Evolutionary conservation across 2,113 vertebrate genomes (phyloP), one percentile per base, ranked within the genome.

Genomic region (Nematolebias whitei): DNA sequence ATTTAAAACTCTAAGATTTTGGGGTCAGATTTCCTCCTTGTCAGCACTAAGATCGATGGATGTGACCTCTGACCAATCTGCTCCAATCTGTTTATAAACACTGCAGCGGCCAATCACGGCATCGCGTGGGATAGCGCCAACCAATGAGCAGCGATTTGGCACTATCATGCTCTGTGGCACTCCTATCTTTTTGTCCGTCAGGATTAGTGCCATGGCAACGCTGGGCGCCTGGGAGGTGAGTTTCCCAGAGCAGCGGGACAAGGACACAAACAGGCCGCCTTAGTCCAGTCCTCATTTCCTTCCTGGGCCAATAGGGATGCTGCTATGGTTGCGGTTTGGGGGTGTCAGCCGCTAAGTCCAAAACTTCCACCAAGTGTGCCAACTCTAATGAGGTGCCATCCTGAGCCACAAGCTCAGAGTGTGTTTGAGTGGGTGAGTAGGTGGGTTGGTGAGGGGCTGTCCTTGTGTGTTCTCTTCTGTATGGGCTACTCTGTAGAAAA

Each of bases 201-300:
- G 89, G 91, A 91, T 92, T 92, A 92, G 79, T 77, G 86, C 90
- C 87, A 80, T 90, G 91, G 89, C 82, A 92, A 91, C 85, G 74
- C 76, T 61, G 85, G 88, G 87, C 81, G 78, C 88, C 82, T 63
- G 83, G 86, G 90, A 88, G 83, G 83, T 78, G 78, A 88, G 78
- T 81, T 91, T 91, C 89, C 90, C 82, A 85, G 85, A 88, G 78
- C 68, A 76, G 81, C 23, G 6, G 79, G 70, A 89, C 79, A 43
- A 56, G 71, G 67, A 81, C 75, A 81, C 75, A 86, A 86, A 83
- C 85, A 80, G 79, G 57, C 63, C 1, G 59, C 79, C 68, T 76
- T 63, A 67, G 58, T 85, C 88, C 63, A 74, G 87, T 67, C 79
- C 70, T 82, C 55, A 74, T 76, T 79, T 84, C 82, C 75, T 68